These are phyloP conservation scores for Melanaphis sacchari DNA, from an alignment of 1,140 invertebrate genomes.

Conservation along the genomic window DNA sequence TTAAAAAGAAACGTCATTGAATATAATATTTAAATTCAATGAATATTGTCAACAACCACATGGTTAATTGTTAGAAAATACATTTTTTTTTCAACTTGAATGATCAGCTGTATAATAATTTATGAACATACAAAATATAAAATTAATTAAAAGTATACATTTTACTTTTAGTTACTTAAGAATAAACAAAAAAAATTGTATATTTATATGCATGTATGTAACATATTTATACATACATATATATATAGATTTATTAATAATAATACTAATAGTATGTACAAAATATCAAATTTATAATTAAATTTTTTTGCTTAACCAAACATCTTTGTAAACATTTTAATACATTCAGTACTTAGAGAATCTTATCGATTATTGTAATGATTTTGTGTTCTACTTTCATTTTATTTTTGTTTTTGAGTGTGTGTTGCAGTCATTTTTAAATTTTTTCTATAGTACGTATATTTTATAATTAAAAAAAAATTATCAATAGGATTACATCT, in stretches of 20 bases:
- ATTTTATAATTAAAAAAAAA: constrained; percentile 56
- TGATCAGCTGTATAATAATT: constrained; percentile 48
- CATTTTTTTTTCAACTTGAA: constrained; percentile 27
- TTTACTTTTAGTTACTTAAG: constrained; percentile 42
- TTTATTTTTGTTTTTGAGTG: constrained; percentile 53
- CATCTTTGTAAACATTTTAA: constrained; percentile 57
- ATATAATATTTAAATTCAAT: constrained; percentile 31
- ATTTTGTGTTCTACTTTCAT: constrained; percentile 50
- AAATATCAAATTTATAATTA: constrained; percentile 53
- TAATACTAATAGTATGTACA: constrained; percentile 53
- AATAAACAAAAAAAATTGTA: constrained; percentile 26
- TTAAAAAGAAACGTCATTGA: constrained; percentile 20
- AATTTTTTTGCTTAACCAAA: constrained; percentile 54
- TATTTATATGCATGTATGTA: constrained; percentile 45
- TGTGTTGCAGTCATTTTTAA: constrained; percentile 53
- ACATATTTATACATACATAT: constrained; percentile 24
- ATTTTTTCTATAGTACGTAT: constrained; percentile 54
- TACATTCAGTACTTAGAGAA: constrained; percentile 53
- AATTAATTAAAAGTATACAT: constrained; percentile 44
- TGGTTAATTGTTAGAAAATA: constrained; percentile 42
- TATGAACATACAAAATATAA: constrained; percentile 42
- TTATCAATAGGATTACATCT: constrained; percentile 56
- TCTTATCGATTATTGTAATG: constrained; percentile 50
- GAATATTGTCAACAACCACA: background rate
- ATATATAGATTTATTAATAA: constrained; percentile 39